phyloP scores from a whole-genome alignment of 2,888 invertebrate genomes.

The Habrosyne pyritoides region DNA sequence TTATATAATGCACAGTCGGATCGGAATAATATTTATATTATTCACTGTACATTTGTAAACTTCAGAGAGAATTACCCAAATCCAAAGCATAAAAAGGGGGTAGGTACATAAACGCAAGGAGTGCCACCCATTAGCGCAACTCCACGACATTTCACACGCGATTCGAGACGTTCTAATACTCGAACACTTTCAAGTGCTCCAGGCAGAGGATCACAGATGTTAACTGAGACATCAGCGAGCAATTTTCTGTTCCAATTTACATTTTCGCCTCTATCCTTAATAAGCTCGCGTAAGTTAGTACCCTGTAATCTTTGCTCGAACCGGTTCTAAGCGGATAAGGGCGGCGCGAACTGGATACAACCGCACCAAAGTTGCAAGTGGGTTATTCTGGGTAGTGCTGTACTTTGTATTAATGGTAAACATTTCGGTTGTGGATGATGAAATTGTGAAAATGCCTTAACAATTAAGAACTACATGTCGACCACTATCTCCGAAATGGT shows the following conservation, averaged over 20 bases:
- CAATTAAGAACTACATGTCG: no score
- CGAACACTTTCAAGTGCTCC: conserved; percentile 38
- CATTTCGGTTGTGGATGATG: neutral
- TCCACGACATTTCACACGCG: conserved; percentile 28
- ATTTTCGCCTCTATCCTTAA: conserved; percentile 49
- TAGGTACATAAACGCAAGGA: conserved; percentile 20
- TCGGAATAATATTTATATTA: no score
- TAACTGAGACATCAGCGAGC: conserved; percentile 44
- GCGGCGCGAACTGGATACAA: conserved; percentile 36
- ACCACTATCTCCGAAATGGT: no score
- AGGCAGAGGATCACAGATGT: conserved; percentile 33
- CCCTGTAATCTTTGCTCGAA: conserved; percentile 48
- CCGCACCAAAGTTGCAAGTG: conserved; percentile 30
- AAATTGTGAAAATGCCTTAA: neutral
- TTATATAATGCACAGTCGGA: no score
- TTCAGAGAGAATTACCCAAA: neutral
- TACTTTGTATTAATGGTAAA: neutral
- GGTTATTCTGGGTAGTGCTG: conserved; percentile 21
- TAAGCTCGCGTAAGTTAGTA: conserved; percentile 47
- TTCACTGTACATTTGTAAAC: no score
- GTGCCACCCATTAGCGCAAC: conserved; percentile 31
- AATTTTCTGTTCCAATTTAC: conserved; percentile 56
- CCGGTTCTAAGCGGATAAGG: conserved; percentile 33
- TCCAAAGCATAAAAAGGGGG: conserved; percentile 4
- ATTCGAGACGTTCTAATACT: conserved; percentile 16